These are phyloP conservation scores for Anagrus nilaparvatae DNA, from an alignment of 1,140 invertebrate genomes.

Conservation along the genomic window DNA sequence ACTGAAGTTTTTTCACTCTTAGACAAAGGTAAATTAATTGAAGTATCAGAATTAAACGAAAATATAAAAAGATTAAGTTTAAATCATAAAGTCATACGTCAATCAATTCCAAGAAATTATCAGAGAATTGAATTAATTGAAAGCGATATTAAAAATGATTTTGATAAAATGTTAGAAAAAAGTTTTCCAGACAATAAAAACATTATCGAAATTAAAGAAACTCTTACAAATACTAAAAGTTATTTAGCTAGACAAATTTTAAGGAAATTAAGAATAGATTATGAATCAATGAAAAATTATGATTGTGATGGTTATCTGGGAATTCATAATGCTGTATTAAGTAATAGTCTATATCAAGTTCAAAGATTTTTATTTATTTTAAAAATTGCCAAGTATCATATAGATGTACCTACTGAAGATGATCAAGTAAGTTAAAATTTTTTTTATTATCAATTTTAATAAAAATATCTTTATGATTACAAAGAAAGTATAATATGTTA, in stretches of 20 bases:
- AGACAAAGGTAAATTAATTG: constrained; percentile 17
- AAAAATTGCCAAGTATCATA: constrained; percentile 15
- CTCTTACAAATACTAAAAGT: constrained; percentile 7
- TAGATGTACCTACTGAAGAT: constrained; percentile 20
- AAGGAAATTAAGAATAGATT: constrained; percentile 20
- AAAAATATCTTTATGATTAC: constrained; percentile 1
- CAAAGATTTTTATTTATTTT: constrained; percentile 23
- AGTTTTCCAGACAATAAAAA: constrained; percentile 1
- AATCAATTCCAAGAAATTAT: constrained; percentile 1
- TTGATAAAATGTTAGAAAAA: constrained; percentile 14
- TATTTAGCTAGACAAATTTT: constrained; percentile 11
- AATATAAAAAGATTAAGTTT: constrained; percentile 14
- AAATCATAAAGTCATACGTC: constrained; percentile 1
- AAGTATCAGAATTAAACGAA: constrained; percentile 10
- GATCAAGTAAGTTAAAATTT: constrained; percentile 18
- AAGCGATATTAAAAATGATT: constrained; percentile 8
- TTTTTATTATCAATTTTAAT: constrained; percentile 6
- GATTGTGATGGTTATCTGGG: constrained; percentile 25
- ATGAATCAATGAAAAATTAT: constrained; percentile 11
- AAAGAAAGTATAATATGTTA: not conserved
- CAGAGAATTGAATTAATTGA: not conserved
- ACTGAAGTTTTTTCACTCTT: constrained; percentile 22
- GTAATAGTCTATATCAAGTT: constrained; percentile 16
- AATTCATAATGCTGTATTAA: constrained; percentile 27
- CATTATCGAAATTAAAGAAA: constrained; percentile 3